Conservation (phyloP, 2,888 invertebrate genomes). For the Ennomos erosarius region DNA sequence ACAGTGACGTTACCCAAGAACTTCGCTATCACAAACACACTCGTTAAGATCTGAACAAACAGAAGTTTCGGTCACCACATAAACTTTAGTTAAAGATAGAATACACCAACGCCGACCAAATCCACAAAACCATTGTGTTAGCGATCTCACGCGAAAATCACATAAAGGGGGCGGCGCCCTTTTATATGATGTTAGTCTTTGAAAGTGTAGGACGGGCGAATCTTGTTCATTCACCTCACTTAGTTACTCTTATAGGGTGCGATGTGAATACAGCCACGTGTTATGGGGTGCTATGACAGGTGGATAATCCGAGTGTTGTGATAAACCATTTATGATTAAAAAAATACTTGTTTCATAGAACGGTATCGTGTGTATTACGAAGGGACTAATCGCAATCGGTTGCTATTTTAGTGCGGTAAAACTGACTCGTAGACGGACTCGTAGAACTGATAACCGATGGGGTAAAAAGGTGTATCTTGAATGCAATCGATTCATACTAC, state of each 20-base stretch:
- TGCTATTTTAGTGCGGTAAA: too few relatives aligned
- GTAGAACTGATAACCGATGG: too few relatives aligned
- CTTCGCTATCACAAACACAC: not conserved
- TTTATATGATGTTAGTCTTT: conserved; percentile 34
- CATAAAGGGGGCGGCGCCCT: conserved; percentile 43
- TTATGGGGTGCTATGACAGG: conserved; percentile 27
- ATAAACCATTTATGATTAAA: conserved; percentile 5
- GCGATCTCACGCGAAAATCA: conserved; percentile 60
- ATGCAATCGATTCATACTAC: too few relatives aligned
- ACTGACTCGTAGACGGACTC: too few relatives aligned
- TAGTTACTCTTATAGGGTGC: conserved; percentile 58
- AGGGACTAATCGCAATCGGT: not conserved
- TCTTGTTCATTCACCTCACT: conserved; percentile 62
- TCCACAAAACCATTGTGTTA: conserved; percentile 54
- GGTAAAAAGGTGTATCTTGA: too few relatives aligned
- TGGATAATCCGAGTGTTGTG: conserved; percentile 27
- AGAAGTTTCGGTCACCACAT: conserved; percentile 23
- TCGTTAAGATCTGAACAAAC: conserved; percentile 19
- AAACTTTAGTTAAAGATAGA: conserved; percentile 42
- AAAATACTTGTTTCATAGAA: too few relatives aligned
- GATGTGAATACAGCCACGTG: conserved; percentile 33
- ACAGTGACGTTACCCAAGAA: too few relatives aligned
- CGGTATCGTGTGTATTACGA: not conserved
- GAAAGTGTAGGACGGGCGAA: conserved; percentile 60
- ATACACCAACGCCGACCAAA: conserved; percentile 40